Base-by-base conservation (phyloP, 2,113 vertebrate genomes). In the Heliornis fulica region DNA sequence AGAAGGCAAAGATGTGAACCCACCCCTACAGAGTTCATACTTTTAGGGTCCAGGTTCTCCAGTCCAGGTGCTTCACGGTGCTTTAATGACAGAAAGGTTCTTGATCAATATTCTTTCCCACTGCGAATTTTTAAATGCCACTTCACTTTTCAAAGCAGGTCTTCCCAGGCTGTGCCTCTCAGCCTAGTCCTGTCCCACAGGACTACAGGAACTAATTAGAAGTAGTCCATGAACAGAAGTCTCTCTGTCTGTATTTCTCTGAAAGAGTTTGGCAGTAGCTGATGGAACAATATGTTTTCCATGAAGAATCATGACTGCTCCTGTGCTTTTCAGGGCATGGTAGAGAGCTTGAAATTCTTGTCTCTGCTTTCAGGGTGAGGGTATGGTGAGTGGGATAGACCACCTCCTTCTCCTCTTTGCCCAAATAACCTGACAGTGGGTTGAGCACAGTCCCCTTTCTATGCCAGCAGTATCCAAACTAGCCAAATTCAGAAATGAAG, bases 1-100 rank as follows among this genome's bases (percentile, higher is more conserved):
- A 86, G 36, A 72, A 57, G 21, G 16, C 36, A n/a, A 65, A 92
- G 51, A 25, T 25, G 21, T 83, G 50, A 51, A 70, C 29, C 19
- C 10, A 32, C 3, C 5, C 5, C 40, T 60, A 5, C 0, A 0
- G 25, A 81, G 12, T 61, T 84, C 21, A n/a, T n/a, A 69, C 21
- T 43, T 28, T 5, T 15, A 85, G 28, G 17, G 20, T 8, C 10
- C 51, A 56, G 48, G 9, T 63, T 89, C 23, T 69, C 15, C 50
- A 77, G 59, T 69, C 28, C 45, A 74, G 36, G 11, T 51, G 15
- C 43, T 60, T 90, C 25, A 10, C 34, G 61, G 26, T 45, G 25
- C 29, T 90, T 90, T 45, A 40, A 57, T 56, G 43, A 66, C 36
- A 78, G 46, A 59, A 68, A 93, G 10, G 23, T 34, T 86, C 23